Evolutionary conservation across 2,797 vertebrate species (phyloP).

Genomic region (Gorsachius magnificus): DNA sequence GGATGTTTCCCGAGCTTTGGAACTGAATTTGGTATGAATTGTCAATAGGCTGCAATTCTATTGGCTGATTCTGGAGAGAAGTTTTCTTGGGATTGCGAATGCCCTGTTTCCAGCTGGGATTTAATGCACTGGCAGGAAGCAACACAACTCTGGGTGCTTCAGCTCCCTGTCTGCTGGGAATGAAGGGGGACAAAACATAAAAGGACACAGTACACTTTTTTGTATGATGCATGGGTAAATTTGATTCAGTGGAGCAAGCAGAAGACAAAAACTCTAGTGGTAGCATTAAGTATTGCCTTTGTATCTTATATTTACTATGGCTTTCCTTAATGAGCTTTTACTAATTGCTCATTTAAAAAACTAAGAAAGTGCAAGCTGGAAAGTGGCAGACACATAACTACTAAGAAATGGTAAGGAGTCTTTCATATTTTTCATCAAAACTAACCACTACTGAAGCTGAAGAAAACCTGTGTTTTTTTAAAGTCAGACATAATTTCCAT

Average conservation of each 20-base stretch:
- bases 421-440: not conserved
- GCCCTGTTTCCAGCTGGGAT: not conserved
- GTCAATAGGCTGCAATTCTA: not conserved
- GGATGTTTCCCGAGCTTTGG: not conserved
- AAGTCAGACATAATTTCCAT: not conserved
- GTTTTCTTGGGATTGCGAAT: accelerated
- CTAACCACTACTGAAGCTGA: not conserved
- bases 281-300: not conserved
- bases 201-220: not conserved
- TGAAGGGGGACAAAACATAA: not conserved
- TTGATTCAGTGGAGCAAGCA: not conserved
- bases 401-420: not conserved
- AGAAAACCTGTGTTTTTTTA: not conserved
- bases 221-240: not conserved
- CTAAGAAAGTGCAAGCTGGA: not conserved
- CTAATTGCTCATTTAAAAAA: not conserved
- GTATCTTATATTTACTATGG: not conserved
- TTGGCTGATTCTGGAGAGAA: not conserved
- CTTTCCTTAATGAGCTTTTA: not conserved
- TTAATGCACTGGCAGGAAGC: not conserved
- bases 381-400: not conserved
- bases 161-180: not conserved
- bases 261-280: not conserved
- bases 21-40: not conserved
- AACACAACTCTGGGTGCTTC: not conserved